Base-by-base conservation (phyloP, 2,888 invertebrate genomes). In the Cyrtodaria siliqua region DNA sequence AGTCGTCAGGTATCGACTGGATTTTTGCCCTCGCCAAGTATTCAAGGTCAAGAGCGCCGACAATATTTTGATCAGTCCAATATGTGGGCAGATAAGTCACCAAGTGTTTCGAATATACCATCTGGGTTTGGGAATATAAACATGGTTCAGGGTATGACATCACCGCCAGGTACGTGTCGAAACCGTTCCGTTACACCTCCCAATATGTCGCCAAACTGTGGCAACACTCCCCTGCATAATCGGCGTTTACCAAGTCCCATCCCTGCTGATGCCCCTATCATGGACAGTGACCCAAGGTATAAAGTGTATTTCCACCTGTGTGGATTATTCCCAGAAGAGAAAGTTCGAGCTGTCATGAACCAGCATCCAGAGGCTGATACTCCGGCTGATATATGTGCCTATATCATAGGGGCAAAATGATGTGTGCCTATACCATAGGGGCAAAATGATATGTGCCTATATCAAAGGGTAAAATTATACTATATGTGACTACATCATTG, bases 301-400 rank as follows among this genome's bases (percentile, higher is more conserved):
- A 95, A 96, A 84, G 94, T 98, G 90, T 97, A 96, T 92, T 97
- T 96, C 93, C 97, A 98, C 93, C 94, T 99, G 79, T 95, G 97
- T n/a, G 96, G 96, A 63, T 96, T 98, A 70, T 99, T 99, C 93
- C 97, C 97, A 0, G 96, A 97, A 89, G 96, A 96, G 82, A 96
- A 97, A 90, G 98, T 98, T n/a, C 95, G 95, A 61, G 95, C 96
- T 61, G 98, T 96, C 0, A 97, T 99, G 96, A 95, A 96, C 78
- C 94, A 96, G 82, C 96, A 97, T 93, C 98, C 98, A 0, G 96
- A 97, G 57, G 97, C 97, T 92, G 97, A 96, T 26, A 96, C 97
- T 93, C 96, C 98, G 12, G 96, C 97, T 93, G 96, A 79, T 47
- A 69, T 88, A 6, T 86, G 86, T 79, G 73, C 80, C 29, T 85